phyloP scores from a whole-genome alignment of 2,888 invertebrate genomes.

The Carcina quercana region DNA sequence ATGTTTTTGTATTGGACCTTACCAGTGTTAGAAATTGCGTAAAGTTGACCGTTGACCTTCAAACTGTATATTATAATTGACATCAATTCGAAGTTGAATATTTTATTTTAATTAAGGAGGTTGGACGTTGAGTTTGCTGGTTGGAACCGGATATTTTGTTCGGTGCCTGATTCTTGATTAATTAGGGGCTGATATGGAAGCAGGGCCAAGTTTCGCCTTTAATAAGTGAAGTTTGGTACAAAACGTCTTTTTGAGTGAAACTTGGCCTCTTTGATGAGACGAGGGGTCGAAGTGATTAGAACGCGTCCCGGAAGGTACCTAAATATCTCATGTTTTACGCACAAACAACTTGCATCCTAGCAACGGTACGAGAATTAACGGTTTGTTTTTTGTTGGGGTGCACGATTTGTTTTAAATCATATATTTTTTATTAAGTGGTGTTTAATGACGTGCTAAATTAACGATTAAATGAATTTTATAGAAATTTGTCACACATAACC shows the following conservation, averaged over 20 bases:
- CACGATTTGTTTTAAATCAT: too few relatives aligned
- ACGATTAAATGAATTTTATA: too few relatives aligned
- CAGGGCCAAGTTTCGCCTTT: conserved; percentile 49
- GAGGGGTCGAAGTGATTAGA: conserved; percentile 43
- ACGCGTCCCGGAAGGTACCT: conserved; percentile 8
- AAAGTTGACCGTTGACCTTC: too few relatives aligned
- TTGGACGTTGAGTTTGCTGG: conserved; percentile 54
- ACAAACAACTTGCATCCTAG: conserved; percentile 2
- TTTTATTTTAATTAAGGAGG: conserved; percentile 45
- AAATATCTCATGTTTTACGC: conserved; percentile 5
- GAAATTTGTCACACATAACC: too few relatives aligned
- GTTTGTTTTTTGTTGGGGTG: too few relatives aligned
- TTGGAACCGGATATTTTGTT: too few relatives aligned
- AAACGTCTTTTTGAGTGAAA: conserved; percentile 60
- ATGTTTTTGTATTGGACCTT: too few relatives aligned
- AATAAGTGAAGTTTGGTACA: conserved; percentile 59
- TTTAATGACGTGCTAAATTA: too few relatives aligned
- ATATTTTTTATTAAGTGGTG: too few relatives aligned
- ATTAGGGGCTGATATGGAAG: conserved; percentile 64
- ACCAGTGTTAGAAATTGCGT: too few relatives aligned
- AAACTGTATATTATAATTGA: too few relatives aligned
- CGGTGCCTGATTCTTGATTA: conserved; percentile 55
- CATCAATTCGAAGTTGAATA: too few relatives aligned
- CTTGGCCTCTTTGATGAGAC: conserved; percentile 51
- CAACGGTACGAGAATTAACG: background rate